These are phyloP conservation scores for Glandiceps talaboti DNA, from an alignment of 53 echinoderm and acorn worm species.

Conservation along the genomic window DNA sequence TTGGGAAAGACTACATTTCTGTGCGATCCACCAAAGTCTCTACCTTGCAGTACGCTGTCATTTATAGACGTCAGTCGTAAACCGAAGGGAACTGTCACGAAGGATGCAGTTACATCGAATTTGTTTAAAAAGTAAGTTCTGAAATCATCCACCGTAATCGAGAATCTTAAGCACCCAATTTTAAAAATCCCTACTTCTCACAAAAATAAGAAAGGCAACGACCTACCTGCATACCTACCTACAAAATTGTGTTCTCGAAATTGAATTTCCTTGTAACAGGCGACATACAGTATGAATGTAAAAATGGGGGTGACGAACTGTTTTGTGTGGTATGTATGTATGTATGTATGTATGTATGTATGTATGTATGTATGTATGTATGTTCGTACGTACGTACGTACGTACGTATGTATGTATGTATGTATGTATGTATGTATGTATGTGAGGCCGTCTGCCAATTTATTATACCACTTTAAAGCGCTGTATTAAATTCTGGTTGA, in stretches of 20 bases:
- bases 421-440: neutral
- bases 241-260: too few species aligned
- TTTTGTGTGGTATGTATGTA: neutral
- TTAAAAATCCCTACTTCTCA: too few species aligned
- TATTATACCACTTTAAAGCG: too few species aligned
- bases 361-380: neutral
- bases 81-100: neutral
- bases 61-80: conserved; percentile 4
- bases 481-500: too few species aligned
- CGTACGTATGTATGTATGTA: neutral
- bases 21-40: conserved; percentile 7
- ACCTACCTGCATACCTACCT: too few species aligned
- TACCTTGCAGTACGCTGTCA: neutral
- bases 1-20: conserved; percentile 17
- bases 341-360: neutral
- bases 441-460: neutral
- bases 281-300: too few species aligned
- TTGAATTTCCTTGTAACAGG: too few species aligned
- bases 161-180: too few species aligned
- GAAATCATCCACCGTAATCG: too few species aligned
- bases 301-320: too few species aligned
- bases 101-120: conserved; percentile 3
- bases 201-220: too few species aligned
- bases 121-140: neutral
- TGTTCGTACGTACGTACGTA: neutral